Conservation (phyloP, 2,888 invertebrate genomes). For the Bugula neritina region DNA sequence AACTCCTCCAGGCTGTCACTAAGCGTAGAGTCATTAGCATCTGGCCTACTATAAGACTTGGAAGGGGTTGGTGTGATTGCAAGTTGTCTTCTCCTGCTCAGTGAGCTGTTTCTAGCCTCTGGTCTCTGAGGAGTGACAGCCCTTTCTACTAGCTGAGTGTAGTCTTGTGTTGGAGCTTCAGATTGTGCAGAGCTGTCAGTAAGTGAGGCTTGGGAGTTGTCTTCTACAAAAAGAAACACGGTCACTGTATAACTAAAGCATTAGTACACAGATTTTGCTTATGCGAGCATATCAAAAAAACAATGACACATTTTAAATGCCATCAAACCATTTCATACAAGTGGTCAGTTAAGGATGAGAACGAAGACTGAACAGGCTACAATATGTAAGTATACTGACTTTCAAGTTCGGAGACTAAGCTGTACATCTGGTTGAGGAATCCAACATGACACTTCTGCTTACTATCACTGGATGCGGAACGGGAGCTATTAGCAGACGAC, state of each 20-base stretch:
- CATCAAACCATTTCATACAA: too few relatives aligned
- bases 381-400: too few relatives aligned
- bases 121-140: not conserved
- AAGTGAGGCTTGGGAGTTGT: not conserved
- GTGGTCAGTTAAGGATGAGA: too few relatives aligned
- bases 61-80: not conserved
- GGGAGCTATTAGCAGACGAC: not conserved
- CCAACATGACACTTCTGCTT: not conserved
- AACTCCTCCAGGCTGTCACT: constrained; percentile 20
- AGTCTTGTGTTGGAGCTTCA: not conserved
- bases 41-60: not conserved
- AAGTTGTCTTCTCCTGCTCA: not conserved
- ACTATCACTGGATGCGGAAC: not conserved
- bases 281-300: too few relatives aligned
- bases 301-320: too few relatives aligned
- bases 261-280: too few relatives aligned
- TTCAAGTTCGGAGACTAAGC: constrained; percentile 14
- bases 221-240: not conserved
- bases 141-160: not conserved
- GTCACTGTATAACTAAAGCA: too few relatives aligned
- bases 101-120: not conserved
- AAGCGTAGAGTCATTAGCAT: not conserved
- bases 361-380: too few relatives aligned
- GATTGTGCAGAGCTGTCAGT: not conserved
- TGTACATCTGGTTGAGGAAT: not conserved